phyloP scores from a whole-genome alignment of 2,797 vertebrate genomes.

The Ibycter americanus region DNA sequence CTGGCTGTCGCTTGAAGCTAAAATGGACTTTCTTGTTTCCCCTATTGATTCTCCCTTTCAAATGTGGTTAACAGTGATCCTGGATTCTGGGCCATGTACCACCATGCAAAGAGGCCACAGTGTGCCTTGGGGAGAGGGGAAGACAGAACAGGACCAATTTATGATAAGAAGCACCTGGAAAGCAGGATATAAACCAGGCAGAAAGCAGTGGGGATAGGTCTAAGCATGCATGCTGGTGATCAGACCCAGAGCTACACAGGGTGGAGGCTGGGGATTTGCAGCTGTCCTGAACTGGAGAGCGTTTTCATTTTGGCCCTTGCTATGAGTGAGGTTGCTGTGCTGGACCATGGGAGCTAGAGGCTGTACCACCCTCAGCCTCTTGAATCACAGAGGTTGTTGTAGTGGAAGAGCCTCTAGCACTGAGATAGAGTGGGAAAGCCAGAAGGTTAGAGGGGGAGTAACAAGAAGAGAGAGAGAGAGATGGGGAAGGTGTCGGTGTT shows the following conservation, averaged over 20 bases:
- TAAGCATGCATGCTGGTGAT: background rate
- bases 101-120: background rate
- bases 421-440: background rate
- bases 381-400: background rate
- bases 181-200: background rate
- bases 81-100: background rate
- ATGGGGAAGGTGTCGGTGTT: background rate
- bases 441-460: background rate
- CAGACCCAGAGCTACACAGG: background rate
- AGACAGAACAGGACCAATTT: background rate
- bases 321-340: background rate
- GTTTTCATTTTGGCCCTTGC: background rate
- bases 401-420: background rate
- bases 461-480: background rate
- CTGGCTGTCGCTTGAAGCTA: background rate
- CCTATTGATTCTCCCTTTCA: slow-evolving; percentile 12
- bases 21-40: slow-evolving; percentile 4
- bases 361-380: background rate
- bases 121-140: background rate
- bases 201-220: background rate
- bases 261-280: background rate
- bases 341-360: background rate
- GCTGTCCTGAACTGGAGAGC: background rate
- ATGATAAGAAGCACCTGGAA: background rate
- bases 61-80: background rate